Evolutionary conservation across 2,888 invertebrate species (phyloP).

Genomic region (Theodoxus fluviatilis): DNA sequence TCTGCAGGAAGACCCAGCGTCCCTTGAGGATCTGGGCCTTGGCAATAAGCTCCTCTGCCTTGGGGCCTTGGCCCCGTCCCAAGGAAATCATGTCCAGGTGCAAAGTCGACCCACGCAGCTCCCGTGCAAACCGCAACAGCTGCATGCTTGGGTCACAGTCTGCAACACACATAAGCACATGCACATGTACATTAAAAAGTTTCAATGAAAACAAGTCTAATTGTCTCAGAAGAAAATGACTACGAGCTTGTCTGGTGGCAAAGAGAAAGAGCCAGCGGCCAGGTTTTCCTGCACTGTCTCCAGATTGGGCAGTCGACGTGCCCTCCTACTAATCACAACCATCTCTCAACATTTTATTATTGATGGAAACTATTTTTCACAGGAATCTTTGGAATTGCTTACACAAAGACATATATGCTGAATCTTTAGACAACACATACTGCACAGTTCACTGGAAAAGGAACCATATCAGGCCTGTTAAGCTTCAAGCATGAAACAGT

Average conservation of each 20-base stretch:
- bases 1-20: slow-evolving; percentile 65
- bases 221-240: too few species aligned
- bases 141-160: slow-evolving; percentile 63
- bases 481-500: too few species aligned
- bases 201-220: too few species aligned
- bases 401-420: too few species aligned
- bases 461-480: not conserved
- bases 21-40: slow-evolving; percentile 66
- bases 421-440: not conserved
- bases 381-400: too few species aligned
- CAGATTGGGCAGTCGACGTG: too few species aligned
- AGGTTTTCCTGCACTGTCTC: too few species aligned
- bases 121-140: slow-evolving; percentile 62
- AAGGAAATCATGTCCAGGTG: slow-evolving; percentile 66
- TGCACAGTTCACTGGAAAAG: not conserved
- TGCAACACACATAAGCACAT: slow-evolving; percentile 31
- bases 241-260: too few species aligned
- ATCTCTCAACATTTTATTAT: too few species aligned
- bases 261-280: too few species aligned
- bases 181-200: not conserved
- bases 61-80: slow-evolving; percentile 65
- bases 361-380: too few species aligned
- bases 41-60: slow-evolving; percentile 65
- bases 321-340: too few species aligned
- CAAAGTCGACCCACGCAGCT: slow-evolving; percentile 59